These are phyloP conservation scores for Didymodactylos carnosus DNA, from an alignment of 2,888 invertebrate species.

Conservation along the genomic window DNA sequence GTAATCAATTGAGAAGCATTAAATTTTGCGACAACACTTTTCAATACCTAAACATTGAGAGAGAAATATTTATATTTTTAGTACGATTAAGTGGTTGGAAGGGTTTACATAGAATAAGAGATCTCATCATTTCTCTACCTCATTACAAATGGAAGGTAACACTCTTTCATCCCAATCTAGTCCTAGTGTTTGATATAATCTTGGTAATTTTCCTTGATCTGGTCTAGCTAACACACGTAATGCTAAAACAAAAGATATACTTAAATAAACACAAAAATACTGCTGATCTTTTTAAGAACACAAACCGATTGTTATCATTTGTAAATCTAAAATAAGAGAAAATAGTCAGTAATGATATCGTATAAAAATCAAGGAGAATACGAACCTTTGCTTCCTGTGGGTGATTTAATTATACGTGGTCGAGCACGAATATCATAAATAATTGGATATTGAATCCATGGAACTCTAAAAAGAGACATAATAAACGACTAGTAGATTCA, in stretches of 20 bases:
- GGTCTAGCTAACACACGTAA: conserved; percentile 85
- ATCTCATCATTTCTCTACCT: too few relatives aligned
- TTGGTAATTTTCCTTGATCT: conserved; percentile 57
- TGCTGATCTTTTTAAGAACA: background rate
- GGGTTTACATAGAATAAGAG: too few relatives aligned
- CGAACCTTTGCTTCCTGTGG: conserved; percentile 69
- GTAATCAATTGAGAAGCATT: conserved; percentile 98
- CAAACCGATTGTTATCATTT: conserved; percentile 84
- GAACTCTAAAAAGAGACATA: conserved; percentile 48
- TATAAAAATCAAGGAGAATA: background rate
- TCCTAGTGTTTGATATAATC: conserved; percentile 72
- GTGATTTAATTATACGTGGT: conserved; percentile 84
- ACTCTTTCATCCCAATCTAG: conserved; percentile 91
- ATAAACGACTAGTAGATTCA: too few relatives aligned
- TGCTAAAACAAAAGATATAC: conserved; percentile 26
- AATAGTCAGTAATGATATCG: background rate
- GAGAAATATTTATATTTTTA: too few relatives aligned
- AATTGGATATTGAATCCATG: conserved; percentile 98
- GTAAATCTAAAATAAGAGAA: conserved; percentile 49
- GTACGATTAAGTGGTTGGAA: too few relatives aligned
- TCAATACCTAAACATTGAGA: too few relatives aligned
- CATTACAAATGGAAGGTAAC: conserved; percentile 92
- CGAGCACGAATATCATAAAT: conserved; percentile 96
- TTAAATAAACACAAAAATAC: background rate
- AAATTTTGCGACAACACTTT: conserved; percentile 96